Conservation (phyloP, 2,113 vertebrate species). For the Poeciliopsis prolifica region DNA sequence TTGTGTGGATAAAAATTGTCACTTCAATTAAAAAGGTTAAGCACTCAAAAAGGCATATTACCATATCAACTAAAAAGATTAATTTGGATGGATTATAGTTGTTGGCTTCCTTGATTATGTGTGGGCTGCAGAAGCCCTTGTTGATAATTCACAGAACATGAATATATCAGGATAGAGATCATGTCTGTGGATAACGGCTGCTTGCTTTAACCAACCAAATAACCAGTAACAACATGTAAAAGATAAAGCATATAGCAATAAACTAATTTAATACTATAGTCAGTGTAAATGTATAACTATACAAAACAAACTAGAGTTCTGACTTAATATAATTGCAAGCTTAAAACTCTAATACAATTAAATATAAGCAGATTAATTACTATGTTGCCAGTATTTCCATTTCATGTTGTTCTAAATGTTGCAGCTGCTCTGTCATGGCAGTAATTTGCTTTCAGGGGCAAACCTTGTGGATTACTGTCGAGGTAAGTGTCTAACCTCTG, state of each 20-base stretch:
- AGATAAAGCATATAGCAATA: background rate
- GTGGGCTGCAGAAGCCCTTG: too few species aligned
- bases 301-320: background rate
- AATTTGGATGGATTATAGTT: too few species aligned
- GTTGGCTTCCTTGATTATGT: too few species aligned
- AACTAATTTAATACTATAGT: background rate
- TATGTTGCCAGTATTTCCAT: background rate
- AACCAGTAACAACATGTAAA: too few species aligned
- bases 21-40: too few species aligned
- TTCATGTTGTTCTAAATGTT: background rate
- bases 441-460: constrained; percentile 13
- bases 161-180: background rate
- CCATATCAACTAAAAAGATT: too few species aligned
- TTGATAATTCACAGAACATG: background rate
- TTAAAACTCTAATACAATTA: background rate
- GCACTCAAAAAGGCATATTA: too few species aligned
- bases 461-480: constrained; percentile 26
- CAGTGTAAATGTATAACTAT: background rate
- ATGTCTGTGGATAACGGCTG: background rate
- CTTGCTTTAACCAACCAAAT: too few species aligned
- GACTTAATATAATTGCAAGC: background rate
- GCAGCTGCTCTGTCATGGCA: constrained; percentile 3
- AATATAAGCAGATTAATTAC: background rate
- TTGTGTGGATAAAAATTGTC: too few species aligned
- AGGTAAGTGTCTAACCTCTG: constrained; percentile 66